Conservation (phyloP, 2,888 invertebrate species). For the Lasioglossum malachurum region DNA sequence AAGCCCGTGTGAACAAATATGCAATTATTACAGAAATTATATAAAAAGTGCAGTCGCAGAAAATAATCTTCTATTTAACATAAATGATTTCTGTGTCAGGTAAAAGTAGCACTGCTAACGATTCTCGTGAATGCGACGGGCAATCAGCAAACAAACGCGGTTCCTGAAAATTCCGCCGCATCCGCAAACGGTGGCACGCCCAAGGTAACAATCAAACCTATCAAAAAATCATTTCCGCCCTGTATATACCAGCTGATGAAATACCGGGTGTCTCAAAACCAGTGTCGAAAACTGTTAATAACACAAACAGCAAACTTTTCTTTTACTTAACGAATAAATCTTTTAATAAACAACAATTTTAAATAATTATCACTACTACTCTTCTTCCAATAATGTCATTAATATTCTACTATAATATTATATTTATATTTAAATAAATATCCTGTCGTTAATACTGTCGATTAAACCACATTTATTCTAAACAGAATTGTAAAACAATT, state of each 20-base stretch:
- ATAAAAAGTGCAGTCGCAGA: not conserved
- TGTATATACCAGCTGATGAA: constrained; percentile 6
- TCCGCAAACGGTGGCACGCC: constrained; percentile 78
- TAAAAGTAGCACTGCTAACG: constrained; percentile 92
- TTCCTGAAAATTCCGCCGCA: constrained; percentile 69
- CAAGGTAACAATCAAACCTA: constrained; percentile 72
- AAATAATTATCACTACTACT: not conserved
- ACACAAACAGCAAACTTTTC: not conserved
- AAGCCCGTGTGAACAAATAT: not conserved
- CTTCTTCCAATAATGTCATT: not conserved
- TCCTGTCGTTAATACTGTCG: not conserved
- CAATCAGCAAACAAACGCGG: constrained; percentile 73
- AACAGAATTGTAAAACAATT: not conserved
- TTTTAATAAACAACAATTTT: not conserved
- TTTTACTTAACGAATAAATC: not conserved
- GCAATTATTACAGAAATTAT: not conserved
- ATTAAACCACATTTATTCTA: not conserved
- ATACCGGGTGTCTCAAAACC: constrained; percentile 8
- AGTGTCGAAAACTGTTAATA: not conserved
- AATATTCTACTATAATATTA: not conserved
- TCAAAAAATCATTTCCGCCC: constrained; percentile 9
- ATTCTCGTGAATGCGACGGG: constrained; percentile 93
- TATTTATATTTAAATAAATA: not conserved
- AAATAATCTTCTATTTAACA: constrained; percentile 8
- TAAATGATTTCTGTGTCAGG: constrained; percentile 71